These are phyloP conservation scores for Sipunculus nudus DNA, from an alignment of 2,888 invertebrate genomes.

Conservation along the genomic window DNA sequence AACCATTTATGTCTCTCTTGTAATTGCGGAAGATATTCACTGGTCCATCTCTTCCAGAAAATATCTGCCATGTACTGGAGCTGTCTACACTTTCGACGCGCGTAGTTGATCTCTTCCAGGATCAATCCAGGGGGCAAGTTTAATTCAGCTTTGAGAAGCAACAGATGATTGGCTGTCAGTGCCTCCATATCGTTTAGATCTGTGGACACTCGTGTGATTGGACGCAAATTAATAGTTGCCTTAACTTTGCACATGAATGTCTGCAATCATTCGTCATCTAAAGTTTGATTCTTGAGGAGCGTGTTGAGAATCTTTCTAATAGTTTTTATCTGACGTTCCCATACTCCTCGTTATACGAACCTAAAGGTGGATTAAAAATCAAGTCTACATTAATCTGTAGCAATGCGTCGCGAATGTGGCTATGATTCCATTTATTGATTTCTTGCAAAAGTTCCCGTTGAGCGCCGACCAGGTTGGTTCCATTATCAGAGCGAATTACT, in stretches of 20 bases:
- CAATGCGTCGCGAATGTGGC: not conserved
- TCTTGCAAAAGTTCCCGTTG: not conserved
- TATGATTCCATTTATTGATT: not conserved
- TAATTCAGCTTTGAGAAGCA: not conserved
- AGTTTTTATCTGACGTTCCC: conserved; percentile 1
- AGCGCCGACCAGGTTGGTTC: not conserved
- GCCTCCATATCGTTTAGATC: not conserved
- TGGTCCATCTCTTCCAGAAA: conserved; percentile 27
- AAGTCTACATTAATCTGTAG: not conserved
- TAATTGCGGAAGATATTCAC: conserved; percentile 15
- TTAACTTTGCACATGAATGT: no score
- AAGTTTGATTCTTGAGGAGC: no score
- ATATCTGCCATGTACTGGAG: conserved; percentile 27
- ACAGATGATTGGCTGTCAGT: not conserved
- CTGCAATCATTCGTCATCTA: no score
- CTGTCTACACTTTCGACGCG: conserved; percentile 23
- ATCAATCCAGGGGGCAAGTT: conserved; percentile 20
- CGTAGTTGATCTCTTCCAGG: conserved; percentile 16
- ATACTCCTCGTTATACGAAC: conserved; percentile 4
- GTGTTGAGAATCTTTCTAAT: no score
- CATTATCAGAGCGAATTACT: conserved; percentile 2
- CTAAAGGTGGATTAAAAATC: conserved; percentile 4
- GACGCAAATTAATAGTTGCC: not conserved
- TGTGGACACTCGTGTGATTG: not conserved
- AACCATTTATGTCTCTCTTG: conserved; percentile 18